Percentiles rank a stretch among this genome's conserved stretches.
Conservation (phyloP, 2,113 vertebrate genomes). For the Rhineura floridana region DNA sequence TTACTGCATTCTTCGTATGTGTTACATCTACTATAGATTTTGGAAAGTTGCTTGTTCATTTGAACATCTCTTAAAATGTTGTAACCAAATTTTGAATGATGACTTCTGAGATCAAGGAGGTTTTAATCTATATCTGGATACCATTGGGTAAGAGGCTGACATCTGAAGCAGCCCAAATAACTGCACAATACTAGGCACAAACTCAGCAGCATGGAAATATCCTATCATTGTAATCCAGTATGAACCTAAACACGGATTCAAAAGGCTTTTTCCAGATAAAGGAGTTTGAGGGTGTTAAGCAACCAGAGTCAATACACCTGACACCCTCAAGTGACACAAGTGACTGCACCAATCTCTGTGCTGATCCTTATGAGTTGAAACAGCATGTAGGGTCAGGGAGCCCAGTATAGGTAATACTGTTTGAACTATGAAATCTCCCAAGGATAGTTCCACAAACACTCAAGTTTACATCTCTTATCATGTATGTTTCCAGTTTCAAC, state of each 20-base stretch:
- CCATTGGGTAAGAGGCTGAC: accelerated
- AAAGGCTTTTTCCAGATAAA: not conserved
- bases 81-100: no score
- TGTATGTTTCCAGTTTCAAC: not conserved
- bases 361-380: not conserved
- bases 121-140: no score
- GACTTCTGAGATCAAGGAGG: no score
- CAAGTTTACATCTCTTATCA: not conserved
- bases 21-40: no score
- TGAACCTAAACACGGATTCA: not conserved
- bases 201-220: not conserved
- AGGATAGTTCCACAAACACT: not conserved
- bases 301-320: not conserved
- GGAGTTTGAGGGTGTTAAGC: not conserved
- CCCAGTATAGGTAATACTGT: no score
- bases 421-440: not conserved
- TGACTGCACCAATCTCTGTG: not conserved
- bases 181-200: not conserved
- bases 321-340: not conserved
- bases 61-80: no score
- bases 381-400: not conserved
- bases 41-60: no score
- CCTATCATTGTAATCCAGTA: not conserved
- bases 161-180: not conserved
- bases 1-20: no score